These are phyloP conservation scores for Pithys albifrons DNA, from an alignment of 2,113 vertebrate genomes.

Conservation along the genomic window DNA sequence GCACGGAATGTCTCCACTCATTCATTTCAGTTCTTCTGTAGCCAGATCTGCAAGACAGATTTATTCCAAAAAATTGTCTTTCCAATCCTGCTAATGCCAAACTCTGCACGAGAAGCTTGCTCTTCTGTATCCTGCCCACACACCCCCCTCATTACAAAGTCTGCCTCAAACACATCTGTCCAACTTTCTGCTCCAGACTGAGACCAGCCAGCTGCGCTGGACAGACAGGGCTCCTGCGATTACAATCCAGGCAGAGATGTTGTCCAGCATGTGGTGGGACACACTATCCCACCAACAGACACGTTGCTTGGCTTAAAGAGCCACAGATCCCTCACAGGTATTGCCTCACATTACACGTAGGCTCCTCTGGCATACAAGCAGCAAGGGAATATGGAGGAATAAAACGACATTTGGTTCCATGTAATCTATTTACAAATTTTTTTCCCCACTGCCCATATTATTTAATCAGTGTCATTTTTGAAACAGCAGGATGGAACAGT, in stretches of 20 bases:
- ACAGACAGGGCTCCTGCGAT: neutral
- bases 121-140: neutral
- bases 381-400: neutral
- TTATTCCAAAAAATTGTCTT: neutral
- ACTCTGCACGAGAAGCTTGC: neutral
- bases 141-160: neutral
- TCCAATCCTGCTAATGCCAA: neutral
- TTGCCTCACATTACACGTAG: fast-evolving
- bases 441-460: neutral
- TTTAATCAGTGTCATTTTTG: neutral
- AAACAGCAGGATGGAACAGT: neutral
- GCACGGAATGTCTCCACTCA: neutral
- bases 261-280: fast-evolving
- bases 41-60: neutral
- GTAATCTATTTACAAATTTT: neutral
- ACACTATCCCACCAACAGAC: neutral
- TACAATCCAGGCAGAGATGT: neutral
- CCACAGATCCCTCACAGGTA: neutral
- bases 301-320: neutral
- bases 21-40: neutral
- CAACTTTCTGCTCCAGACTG: neutral
- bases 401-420: neutral
- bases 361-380: neutral
- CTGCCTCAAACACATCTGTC: neutral
- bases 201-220: neutral